A percentile compares a stretch with the other conserved stretches of the same genome.
These are phyloP conservation scores for Caracal caracal DNA, from an alignment of 2,113 vertebrate species.

Conservation along the genomic window DNA sequence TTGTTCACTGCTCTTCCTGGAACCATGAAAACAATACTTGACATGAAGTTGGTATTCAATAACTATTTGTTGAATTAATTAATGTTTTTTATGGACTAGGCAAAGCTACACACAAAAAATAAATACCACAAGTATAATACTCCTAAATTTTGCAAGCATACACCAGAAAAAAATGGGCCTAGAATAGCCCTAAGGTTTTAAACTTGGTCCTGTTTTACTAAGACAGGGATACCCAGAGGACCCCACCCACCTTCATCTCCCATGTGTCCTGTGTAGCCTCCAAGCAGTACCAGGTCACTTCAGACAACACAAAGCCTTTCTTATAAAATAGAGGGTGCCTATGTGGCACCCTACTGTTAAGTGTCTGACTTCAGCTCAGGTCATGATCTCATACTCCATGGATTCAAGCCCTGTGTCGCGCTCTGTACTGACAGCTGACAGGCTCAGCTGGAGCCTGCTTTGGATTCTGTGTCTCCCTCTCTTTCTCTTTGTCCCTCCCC, in stretches of 20 bases:
- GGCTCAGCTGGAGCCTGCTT: no score
- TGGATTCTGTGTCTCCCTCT: no score
- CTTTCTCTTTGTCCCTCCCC: no score
- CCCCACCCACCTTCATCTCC: background rate
- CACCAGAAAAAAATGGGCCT: background rate
- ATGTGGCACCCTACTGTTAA: no score
- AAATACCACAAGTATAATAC: background rate
- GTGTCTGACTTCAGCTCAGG: no score
- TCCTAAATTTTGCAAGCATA: slow-evolving; percentile 9
- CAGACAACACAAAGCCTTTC: background rate
- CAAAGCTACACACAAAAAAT: background rate
- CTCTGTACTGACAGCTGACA: no score
- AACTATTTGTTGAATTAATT: background rate
- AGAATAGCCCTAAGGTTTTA: background rate
- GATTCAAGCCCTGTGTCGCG: no score
- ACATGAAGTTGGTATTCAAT: background rate
- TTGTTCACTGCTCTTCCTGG: background rate
- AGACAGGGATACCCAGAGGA: background rate
- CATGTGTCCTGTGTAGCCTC: background rate
- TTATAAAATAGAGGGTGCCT: background rate
- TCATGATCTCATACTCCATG: no score
- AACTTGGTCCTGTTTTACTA: background rate
- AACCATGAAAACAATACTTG: background rate
- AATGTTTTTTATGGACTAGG: background rate
- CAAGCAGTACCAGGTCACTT: background rate